Percentiles rank a stretch among this genome's conserved stretches.
These are phyloP conservation scores for Parazoanthus swiftii DNA, from an alignment of 92 coral and sea anemone genomes.

Conservation along the genomic window DNA sequence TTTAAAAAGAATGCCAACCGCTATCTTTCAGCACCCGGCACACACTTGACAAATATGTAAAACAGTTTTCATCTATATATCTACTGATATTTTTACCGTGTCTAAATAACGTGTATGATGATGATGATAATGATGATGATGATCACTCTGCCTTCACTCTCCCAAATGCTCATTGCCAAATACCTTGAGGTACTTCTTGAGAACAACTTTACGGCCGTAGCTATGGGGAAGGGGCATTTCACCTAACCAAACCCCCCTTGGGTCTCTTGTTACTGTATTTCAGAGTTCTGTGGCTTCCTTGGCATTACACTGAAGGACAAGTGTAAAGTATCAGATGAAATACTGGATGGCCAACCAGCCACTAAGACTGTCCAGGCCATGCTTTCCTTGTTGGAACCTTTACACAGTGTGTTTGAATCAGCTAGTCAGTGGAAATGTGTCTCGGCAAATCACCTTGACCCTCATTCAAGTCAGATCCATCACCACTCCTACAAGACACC, in stretches of 20 bases:
- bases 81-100: too few relatives aligned
- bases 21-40: too few relatives aligned
- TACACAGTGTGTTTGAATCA: constrained; percentile 67
- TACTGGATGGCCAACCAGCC: constrained; percentile 60
- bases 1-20: too few relatives aligned
- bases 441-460: constrained; percentile 46
- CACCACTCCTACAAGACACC: constrained; percentile 32
- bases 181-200: too few relatives aligned
- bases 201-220: too few relatives aligned
- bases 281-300: constrained; percentile 75
- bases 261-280: not conserved
- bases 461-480: constrained; percentile 24
- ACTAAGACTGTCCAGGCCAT: constrained; percentile 54
- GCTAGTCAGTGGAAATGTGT: constrained; percentile 66
- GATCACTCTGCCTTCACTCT: too few relatives aligned
- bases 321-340: constrained; percentile 55
- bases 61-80: too few relatives aligned
- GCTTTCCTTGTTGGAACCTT: constrained; percentile 52
- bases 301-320: constrained; percentile 67
- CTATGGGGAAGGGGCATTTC: not conserved
- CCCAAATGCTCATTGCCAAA: too few relatives aligned
- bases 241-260: not conserved
- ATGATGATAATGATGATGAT: too few relatives aligned
- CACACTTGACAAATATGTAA: too few relatives aligned
- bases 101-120: too few relatives aligned